Conservation (phyloP, 2,797 vertebrate species). For the Dallia pectoralis region DNA sequence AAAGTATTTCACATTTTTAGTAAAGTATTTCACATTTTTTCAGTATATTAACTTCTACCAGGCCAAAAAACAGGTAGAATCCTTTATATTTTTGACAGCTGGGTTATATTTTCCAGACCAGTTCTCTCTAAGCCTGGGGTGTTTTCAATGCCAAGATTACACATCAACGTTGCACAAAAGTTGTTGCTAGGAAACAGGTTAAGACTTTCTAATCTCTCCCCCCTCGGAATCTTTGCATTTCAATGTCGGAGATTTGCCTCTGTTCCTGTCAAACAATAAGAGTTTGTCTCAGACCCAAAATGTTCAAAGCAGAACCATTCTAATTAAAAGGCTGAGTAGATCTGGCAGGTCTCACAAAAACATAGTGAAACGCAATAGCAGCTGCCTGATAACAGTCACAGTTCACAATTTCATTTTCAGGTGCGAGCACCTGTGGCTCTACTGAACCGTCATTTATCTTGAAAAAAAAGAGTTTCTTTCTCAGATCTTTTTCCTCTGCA, state of each 20-base stretch:
- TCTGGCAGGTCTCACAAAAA: background rate
- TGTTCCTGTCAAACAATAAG: constrained; percentile 23
- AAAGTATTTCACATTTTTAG: too few relatives aligned
- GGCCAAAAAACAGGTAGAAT: background rate
- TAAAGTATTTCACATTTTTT: too few relatives aligned
- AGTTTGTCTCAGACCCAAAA: constrained; percentile 12
- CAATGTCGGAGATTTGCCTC: constrained; percentile 23
- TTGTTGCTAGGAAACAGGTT: constrained; percentile 53
- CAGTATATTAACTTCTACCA: too few relatives aligned
- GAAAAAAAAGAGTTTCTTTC: background rate
- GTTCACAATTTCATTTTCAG: background rate
- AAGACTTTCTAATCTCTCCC: constrained; percentile 43
- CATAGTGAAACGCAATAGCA: background rate
- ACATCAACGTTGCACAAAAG: constrained; percentile 25
- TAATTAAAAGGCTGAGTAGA: background rate
- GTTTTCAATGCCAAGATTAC: constrained; percentile 12
- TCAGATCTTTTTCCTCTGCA: background rate
- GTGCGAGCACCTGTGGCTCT: constrained; percentile 5
- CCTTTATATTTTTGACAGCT: constrained; percentile 5
- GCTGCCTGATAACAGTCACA: background rate
- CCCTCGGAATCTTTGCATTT: constrained; percentile 34
- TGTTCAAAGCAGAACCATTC: constrained; percentile 3
- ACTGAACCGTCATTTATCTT: background rate
- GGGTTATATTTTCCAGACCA: background rate
- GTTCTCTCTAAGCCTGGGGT: constrained; percentile 6